Conservation (phyloP, 1,140 invertebrate genomes). For the Ylistrum balloti region DNA sequence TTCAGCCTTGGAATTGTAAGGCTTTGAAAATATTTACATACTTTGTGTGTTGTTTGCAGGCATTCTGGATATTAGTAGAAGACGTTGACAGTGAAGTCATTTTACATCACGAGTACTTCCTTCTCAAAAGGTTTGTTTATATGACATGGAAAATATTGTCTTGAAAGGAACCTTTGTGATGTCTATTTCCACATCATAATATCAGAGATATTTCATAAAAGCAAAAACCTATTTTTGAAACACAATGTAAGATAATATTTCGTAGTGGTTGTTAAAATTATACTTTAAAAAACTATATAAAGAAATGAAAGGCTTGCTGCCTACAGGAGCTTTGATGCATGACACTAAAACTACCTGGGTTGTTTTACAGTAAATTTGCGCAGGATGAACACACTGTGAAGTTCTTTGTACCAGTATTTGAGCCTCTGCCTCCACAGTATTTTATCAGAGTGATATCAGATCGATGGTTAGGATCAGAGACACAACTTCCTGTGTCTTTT, state of each 20-base stretch:
- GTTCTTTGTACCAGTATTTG: slow-evolving; percentile 99
- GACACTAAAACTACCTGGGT: not conserved
- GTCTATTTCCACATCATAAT: too few species aligned
- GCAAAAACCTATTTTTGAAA: too few species aligned
- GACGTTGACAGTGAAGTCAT: slow-evolving; percentile 97
- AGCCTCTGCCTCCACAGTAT: slow-evolving; percentile 98
- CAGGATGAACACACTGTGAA: slow-evolving; percentile 98
- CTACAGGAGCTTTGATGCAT: too few species aligned
- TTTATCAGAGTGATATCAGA: slow-evolving; percentile 91
- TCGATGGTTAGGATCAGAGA: slow-evolving; percentile 90
- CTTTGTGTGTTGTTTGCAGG: slow-evolving; percentile 81
- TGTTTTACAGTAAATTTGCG: slow-evolving; percentile 89
- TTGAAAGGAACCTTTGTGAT: not conserved
- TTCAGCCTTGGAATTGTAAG: too few species aligned
- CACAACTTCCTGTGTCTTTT: slow-evolving; percentile 98
- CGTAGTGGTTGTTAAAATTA: too few species aligned
- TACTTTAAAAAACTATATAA: too few species aligned
- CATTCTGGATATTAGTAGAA: slow-evolving; percentile 99
- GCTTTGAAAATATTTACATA: too few species aligned
- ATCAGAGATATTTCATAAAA: too few species aligned
- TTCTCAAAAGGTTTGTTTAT: slow-evolving; percentile 90
- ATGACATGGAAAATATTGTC: not conserved
- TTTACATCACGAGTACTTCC: slow-evolving; percentile 98
- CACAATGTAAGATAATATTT: too few species aligned
- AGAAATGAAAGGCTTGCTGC: too few species aligned